Evolutionary conservation across 2,113 vertebrate species (phyloP).

Genomic region (Phrynosoma blainvillii): DNA sequence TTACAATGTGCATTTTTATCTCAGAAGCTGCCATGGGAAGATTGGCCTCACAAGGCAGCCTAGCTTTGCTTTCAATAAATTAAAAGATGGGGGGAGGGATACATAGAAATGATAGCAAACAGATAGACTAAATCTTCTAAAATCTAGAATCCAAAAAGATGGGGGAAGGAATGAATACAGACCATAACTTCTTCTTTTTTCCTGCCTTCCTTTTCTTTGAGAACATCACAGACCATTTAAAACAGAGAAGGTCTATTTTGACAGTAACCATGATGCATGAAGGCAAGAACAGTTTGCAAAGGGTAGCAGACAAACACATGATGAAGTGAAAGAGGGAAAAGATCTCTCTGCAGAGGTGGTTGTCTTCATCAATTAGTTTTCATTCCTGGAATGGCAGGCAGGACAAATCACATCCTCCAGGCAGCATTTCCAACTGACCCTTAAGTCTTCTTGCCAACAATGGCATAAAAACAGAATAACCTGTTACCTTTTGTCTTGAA

Average conservation of each 20-base stretch:
- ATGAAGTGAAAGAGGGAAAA: conserved; percentile 36
- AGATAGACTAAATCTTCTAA: conserved; percentile 17
- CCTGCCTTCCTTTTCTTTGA: neutral
- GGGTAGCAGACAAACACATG: conserved; percentile 25
- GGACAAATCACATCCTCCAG: neutral
- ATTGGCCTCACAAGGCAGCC: neutral
- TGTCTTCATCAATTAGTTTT: conserved; percentile 45
- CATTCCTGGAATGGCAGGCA: neutral
- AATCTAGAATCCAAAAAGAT: conserved; percentile 1
- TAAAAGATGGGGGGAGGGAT: no score
- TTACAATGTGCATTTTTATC: neutral
- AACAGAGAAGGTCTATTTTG: conserved; percentile 25
- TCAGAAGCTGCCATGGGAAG: neutral
- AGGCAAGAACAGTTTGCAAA: conserved; percentile 31
- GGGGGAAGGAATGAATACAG: conserved; percentile 30
- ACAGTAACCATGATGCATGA: conserved; percentile 1
- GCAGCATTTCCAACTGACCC: conserved; percentile 28
- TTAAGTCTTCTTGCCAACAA: conserved; percentile 15
- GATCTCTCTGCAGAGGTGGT: conserved; percentile 18
- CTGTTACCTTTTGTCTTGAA: neutral
- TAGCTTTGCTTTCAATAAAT: no score
- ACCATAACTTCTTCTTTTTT: conserved; percentile 28
- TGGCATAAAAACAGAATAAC: conserved; percentile 19
- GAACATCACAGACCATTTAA: conserved; percentile 19
- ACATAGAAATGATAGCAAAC: accelerated